Percentiles rank a stretch among this genome's conserved stretches.
phyloP scores from a whole-genome alignment of 2,113 vertebrate genomes.

The Pseudorhombus dupliciocellatus region DNA sequence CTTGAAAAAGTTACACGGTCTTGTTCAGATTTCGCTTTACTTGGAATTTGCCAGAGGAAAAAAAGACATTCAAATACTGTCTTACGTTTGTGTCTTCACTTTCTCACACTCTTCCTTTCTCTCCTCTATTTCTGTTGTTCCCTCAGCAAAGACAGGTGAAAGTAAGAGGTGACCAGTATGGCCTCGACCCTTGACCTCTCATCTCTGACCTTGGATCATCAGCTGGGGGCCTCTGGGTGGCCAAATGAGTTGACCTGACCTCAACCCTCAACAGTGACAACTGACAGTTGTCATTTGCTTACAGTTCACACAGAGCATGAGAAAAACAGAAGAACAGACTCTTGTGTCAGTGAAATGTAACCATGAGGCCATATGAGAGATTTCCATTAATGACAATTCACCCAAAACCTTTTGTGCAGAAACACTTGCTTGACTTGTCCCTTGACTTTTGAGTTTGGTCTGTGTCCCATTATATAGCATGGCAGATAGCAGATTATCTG shows the following conservation, averaged over 20 bases:
- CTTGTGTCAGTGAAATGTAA: too few species aligned
- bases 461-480: too few species aligned
- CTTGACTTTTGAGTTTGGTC: too few species aligned
- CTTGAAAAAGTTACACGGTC: background rate
- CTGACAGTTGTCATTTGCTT: constrained; percentile 62
- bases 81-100: constrained; percentile 45
- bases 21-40: fast-evolving
- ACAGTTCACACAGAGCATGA: constrained; percentile 26
- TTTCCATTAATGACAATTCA: too few species aligned
- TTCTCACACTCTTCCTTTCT: constrained; percentile 46
- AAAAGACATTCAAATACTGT: constrained; percentile 21
- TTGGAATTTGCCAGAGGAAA: background rate
- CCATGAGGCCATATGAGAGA: too few species aligned
- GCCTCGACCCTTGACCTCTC: constrained; percentile 52
- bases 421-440: too few species aligned
- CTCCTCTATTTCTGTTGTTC: constrained; percentile 41
- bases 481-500: too few species aligned
- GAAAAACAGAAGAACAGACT: constrained; percentile 33
- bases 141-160: constrained; percentile 67
- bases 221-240: constrained; percentile 59
- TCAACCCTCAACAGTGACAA: constrained; percentile 51
- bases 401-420: too few species aligned
- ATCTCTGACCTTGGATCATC: constrained; percentile 61
- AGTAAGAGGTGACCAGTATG: constrained; percentile 12
- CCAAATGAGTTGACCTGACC: constrained; percentile 54